These are phyloP conservation scores for Sycophila texana DNA, from an alignment of 2,888 invertebrate genomes.

Conservation along the genomic window DNA sequence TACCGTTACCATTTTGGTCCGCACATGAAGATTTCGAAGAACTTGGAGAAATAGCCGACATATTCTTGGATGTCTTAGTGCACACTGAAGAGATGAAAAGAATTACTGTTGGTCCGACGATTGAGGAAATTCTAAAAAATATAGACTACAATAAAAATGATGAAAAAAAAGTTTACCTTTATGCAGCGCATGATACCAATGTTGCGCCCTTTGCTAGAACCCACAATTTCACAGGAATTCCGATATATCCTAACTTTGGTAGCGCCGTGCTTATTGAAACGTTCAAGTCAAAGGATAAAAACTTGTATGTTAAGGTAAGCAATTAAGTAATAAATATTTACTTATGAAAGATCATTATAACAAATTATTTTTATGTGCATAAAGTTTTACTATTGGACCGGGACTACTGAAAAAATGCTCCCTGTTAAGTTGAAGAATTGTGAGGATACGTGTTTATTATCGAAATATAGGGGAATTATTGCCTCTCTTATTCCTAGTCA, in stretches of 20 bases:
- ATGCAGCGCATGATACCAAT: slow-evolving; percentile 14
- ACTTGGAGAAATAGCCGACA: background rate
- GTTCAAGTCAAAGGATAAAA: background rate
- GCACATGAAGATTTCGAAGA: background rate
- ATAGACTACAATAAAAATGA: background rate
- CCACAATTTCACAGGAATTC: slow-evolving; percentile 9
- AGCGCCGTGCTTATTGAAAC: slow-evolving; percentile 19
- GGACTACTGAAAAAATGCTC: background rate
- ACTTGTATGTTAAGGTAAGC: slow-evolving; percentile 7
- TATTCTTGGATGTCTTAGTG: background rate
- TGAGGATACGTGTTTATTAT: background rate
- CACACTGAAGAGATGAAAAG: background rate
- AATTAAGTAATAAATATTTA: background rate
- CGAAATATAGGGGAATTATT: background rate
- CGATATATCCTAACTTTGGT: background rate
- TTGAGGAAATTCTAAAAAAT: background rate
- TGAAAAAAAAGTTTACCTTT: slow-evolving; percentile 9
- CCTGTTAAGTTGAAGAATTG: background rate
- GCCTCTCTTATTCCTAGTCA: background rate
- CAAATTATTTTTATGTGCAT: background rate
- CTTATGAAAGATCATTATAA: background rate
- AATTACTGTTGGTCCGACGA: background rate
- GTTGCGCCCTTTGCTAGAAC: background rate
- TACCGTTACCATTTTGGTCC: slow-evolving; percentile 26
- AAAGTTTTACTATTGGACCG: background rate